Evolutionary conservation across 2,888 invertebrate species (phyloP), one percentile per base, ranked within the genome.

Genomic region (Hoplodrina ambigua): DNA sequence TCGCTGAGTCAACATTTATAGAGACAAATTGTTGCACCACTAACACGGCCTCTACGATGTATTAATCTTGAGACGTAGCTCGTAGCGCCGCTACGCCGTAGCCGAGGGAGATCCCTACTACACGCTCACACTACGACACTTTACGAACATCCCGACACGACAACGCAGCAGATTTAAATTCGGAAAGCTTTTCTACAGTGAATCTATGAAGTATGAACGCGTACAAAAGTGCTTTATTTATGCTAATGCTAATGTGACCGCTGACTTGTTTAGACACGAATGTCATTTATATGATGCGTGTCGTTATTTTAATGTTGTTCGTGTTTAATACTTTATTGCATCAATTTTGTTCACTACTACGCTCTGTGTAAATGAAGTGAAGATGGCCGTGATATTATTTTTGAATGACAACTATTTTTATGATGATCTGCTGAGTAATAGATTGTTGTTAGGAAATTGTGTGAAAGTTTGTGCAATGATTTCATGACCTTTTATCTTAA

Each of bases 1-100:
- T 91, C 90, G 94, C 95, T 95, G 95, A 96, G 92, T 95, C 95
- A 95, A 95, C 96, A 93, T 96, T 96, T 96, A 96, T 96, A 95
- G 94, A 95, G 95, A 96, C 96, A 96, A 96, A 96, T 96, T 94
- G 95, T 95, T 92, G 93, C 93, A 90, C 92, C 92, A 94, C 93
- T 93, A 93, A 92, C 93, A 91, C 89, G 90, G 91, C 90, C 92
- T 91, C 92, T 87, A 88, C 90, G 94, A 95, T 92, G 92, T 95
- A 95, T 96, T 96, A 96, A 95, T 96, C 95, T 95, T 93, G 85
- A 88, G 89, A 87, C 89, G 86, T 80, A 82, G 84, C 85, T 83
- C 88, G 89, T 90, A 91, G 91, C 80, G 78, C 50, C 69, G 79
- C 88, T 87, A 88, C 90, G 89, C 86, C 87, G 84, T 87, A 85